Base-by-base conservation (phyloP, 2,888 invertebrate species). In the Rotaria magnacalcarata region DNA sequence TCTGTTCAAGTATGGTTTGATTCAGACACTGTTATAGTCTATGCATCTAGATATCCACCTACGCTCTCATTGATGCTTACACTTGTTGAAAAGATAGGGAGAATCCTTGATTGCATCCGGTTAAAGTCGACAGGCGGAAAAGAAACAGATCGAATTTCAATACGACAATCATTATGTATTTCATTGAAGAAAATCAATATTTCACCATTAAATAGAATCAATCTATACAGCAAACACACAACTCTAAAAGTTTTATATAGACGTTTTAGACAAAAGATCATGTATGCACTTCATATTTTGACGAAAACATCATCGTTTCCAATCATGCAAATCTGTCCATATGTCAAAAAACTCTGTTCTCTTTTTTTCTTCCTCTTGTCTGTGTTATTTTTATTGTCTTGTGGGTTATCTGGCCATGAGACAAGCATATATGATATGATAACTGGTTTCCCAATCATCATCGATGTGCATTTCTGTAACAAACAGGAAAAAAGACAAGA, bases 401-500 rank as follows among this genome's bases (percentile, higher is more conserved):
- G 67, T 34, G 34, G 5, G 11, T 67, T 67, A 67, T 67, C 67
- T 19, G 34, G 67, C 34, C 67, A 67, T 67, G 67, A 67, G 67
- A 16, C 67, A 34, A 67, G 67, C 67, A 67, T 67, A 34, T 67
- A 67, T 67, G 34, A 34, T 34, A 67, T 67, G 34, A 16, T 24
- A 67, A 67, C 14, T 34, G 67, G 67, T 67, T 67, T 34, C 67
- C 67, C 27, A 67, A 67, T 67, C 67, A 67, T 67, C 60, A 27
- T 60, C 60, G 27, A 60, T 60, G 67, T 27, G 34, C 34, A 67
- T 67, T 14, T 16, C 27, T 10, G 16, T 14, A 67, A 34, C 34
- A n/a, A 60, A 11, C 7, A 60, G 27, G 8, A n/a, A 10, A 47
- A 2, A 16, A 52, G 16, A 52, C 8, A 52, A 52, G 52, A 52